These are phyloP conservation scores for Battus philenor DNA, from an alignment of 1,140 invertebrate genomes.

Conservation along the genomic window DNA sequence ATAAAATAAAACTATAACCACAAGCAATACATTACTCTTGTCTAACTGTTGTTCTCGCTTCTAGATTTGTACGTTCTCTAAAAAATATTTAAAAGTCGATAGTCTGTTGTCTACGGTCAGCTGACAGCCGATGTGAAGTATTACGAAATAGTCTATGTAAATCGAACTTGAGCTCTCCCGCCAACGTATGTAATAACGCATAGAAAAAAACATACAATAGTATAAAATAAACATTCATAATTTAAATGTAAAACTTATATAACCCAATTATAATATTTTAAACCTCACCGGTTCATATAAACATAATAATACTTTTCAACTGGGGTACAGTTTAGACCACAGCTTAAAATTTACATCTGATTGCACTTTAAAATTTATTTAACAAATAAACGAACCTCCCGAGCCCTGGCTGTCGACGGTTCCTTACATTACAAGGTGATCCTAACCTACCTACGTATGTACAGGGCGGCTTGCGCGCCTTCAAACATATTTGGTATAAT, in stretches of 20 bases:
- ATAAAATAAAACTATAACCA: constrained; percentile 72
- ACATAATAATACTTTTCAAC: constrained; percentile 75
- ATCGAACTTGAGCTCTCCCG: constrained; percentile 41
- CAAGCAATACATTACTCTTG: constrained; percentile 64
- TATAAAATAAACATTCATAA: constrained; percentile 71
- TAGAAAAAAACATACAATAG: constrained; percentile 56
- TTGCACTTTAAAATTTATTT: constrained; percentile 68
- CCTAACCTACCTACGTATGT: constrained; percentile 54
- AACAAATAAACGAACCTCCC: constrained; percentile 61
- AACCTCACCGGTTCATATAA: constrained; percentile 70
- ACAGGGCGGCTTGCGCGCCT: constrained; percentile 40
- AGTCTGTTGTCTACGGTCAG: constrained; percentile 23
- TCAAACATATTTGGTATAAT: constrained; percentile 69
- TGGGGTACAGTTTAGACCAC: constrained; percentile 55
- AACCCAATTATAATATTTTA: constrained; percentile 72
- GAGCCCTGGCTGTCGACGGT: constrained; percentile 42
- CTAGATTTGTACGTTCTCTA: constrained; percentile 59
- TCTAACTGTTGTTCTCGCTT: constrained; percentile 50
- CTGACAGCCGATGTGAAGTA: background rate
- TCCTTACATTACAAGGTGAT: constrained; percentile 39
- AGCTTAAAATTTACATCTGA: constrained; percentile 67
- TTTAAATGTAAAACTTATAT: constrained; percentile 65
- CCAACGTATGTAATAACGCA: constrained; percentile 42
- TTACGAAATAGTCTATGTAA: constrained; percentile 20
- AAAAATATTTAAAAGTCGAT: constrained; percentile 42